phyloP scores from a whole-genome alignment of 1,140 invertebrate genomes.

The Galleria mellonella region DNA sequence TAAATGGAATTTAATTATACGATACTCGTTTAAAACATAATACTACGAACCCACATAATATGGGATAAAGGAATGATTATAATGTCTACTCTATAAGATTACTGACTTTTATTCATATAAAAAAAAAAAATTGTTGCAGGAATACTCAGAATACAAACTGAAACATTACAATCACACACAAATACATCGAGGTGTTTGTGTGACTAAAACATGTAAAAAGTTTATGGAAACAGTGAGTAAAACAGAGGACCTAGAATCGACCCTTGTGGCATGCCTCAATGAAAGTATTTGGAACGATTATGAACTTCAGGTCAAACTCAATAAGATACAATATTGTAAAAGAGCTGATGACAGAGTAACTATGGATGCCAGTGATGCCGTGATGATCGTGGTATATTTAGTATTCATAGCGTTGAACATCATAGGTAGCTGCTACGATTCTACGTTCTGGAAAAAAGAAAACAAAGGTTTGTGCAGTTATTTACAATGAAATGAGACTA shows the following conservation, averaged over 20 bases:
- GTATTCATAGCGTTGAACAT: slow-evolving; percentile 20
- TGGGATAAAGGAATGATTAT: too few relatives aligned
- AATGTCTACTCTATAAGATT: too few relatives aligned
- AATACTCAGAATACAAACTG: slow-evolving; percentile 50
- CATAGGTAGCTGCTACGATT: slow-evolving; percentile 32
- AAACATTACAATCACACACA: slow-evolving; percentile 73
- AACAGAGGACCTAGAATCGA: slow-evolving; percentile 11
- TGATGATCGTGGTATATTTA: slow-evolving; percentile 19
- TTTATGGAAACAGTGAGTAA: slow-evolving; percentile 16
- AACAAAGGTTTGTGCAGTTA: too few relatives aligned
- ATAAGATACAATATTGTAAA: slow-evolving; percentile 20
- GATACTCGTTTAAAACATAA: too few relatives aligned
- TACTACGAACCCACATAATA: too few relatives aligned
- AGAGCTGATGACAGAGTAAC: slow-evolving; percentile 3
- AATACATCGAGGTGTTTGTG: slow-evolving; percentile 70
- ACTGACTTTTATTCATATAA: too few relatives aligned
- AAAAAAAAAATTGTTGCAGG: slow-evolving; percentile 28
- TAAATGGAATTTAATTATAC: too few relatives aligned
- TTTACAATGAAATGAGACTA: too few relatives aligned
- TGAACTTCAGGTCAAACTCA: slow-evolving; percentile 13
- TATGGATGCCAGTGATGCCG: slow-evolving; percentile 17
- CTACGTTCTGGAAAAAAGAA: slow-evolving; percentile 8
- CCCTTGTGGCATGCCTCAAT: slow-evolving; percentile 26
- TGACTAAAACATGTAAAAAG: slow-evolving; percentile 37
- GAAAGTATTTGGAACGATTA: slow-evolving; percentile 20